Percentiles rank a stretch among this genome's conserved stretches.
phyloP scores from a whole-genome alignment of 2,113 vertebrate genomes.

The Lucifuga dentata region DNA sequence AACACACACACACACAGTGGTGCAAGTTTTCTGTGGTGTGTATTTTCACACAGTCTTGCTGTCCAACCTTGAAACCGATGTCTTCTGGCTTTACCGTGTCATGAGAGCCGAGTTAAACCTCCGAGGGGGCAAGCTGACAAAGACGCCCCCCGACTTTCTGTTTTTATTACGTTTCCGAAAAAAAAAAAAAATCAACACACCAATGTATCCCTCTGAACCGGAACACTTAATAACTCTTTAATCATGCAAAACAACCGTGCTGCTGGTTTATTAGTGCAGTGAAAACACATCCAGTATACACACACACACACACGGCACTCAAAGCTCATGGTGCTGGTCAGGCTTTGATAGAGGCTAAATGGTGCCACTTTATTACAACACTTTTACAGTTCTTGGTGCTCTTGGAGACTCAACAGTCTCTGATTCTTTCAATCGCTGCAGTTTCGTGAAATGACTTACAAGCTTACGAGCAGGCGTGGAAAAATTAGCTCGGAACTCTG shows the following conservation, averaged over 20 bases:
- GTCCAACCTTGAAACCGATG: slow-evolving; percentile 69
- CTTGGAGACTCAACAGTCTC: slow-evolving; percentile 54
- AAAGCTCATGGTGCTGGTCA: slow-evolving; percentile 70
- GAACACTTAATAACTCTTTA: slow-evolving; percentile 41
- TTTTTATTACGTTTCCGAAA: slow-evolving; percentile 43
- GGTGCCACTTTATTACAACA: slow-evolving; percentile 68
- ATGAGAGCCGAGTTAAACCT: slow-evolving; percentile 50
- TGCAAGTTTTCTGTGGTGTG: slow-evolving; percentile 53
- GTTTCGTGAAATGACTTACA: slow-evolving; percentile 40
- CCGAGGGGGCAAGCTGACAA: slow-evolving; percentile 36
- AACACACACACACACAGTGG: slow-evolving; percentile 19
- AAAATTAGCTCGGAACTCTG: no score
- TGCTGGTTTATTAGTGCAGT: slow-evolving; percentile 47
- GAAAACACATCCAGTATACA: slow-evolving; percentile 38
- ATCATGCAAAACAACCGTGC: slow-evolving; percentile 44
- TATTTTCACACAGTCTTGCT: slow-evolving; percentile 56
- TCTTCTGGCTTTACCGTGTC: slow-evolving; percentile 70
- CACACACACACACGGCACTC: slow-evolving; percentile 22
- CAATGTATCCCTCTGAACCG: slow-evolving; percentile 40
- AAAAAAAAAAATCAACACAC: slow-evolving; percentile 51
- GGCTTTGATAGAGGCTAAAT: slow-evolving; percentile 50
- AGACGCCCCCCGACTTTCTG: slow-evolving; percentile 40
- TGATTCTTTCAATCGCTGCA: slow-evolving; percentile 60
- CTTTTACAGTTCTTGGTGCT: slow-evolving; percentile 72
- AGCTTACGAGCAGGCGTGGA: slow-evolving; percentile 5